These are phyloP conservation scores for Paedocypris micromegethes DNA, from an alignment of 2,797 vertebrate species.

Conservation along the genomic window DNA sequence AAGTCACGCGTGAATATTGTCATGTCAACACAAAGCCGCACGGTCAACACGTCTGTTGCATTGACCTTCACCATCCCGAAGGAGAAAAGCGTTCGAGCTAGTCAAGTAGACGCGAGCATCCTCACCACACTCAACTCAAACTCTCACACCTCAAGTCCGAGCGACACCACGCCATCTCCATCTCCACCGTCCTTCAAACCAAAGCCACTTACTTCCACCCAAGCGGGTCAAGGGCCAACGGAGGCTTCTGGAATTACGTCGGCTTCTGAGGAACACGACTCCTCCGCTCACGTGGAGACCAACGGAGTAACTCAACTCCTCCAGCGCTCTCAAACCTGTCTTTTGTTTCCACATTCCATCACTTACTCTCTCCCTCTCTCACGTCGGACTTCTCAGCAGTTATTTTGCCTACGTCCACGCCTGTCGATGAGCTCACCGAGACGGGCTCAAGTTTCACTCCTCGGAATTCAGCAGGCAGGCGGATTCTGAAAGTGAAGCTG, in stretches of 20 bases:
- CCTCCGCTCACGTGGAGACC: background rate
- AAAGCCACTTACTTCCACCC: constrained; percentile 31
- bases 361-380: constrained; percentile 37
- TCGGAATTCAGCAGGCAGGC: constrained; percentile 48
- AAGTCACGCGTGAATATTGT: too few species aligned
- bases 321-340: constrained; percentile 37
- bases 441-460: constrained; percentile 61
- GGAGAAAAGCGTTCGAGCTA: too few species aligned
- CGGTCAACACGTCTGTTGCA: too few species aligned
- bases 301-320: constrained; percentile 58
- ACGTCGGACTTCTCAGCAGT: background rate
- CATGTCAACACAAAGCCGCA: too few species aligned
- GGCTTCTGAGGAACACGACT: constrained; percentile 11
- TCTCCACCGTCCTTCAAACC: background rate
- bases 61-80: too few species aligned
- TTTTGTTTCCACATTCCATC: constrained; percentile 37
- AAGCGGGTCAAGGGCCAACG: constrained; percentile 13
- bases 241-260: constrained; percentile 51
- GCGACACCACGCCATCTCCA: background rate
- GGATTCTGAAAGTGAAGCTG: constrained; percentile 44
- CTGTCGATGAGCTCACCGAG: constrained; percentile 64
- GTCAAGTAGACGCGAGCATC: too few species aligned
- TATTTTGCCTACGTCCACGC: constrained; percentile 50
- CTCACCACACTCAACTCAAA: too few species aligned
- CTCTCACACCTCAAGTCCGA: too few species aligned